Conservation (phyloP, 2,888 invertebrate genomes). For the Melipona bicolor region DNA sequence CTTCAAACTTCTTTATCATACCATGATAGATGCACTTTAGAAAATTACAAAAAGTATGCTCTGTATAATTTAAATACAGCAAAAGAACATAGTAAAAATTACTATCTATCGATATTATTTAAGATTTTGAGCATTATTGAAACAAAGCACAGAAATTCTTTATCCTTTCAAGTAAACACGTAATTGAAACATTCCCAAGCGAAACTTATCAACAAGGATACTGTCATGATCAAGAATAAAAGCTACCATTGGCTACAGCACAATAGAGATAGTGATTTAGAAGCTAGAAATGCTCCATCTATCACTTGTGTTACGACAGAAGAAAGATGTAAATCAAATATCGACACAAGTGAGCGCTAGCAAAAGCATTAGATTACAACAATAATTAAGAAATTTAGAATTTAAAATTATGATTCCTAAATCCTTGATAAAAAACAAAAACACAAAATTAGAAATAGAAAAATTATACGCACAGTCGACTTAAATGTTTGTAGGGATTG, state of each 20-base stretch:
- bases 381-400: not conserved
- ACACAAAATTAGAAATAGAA: not conserved
- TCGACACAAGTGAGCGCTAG: too few species aligned
- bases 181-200: not conserved
- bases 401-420: not conserved
- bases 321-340: constrained; percentile 12
- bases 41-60: not conserved
- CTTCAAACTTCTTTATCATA: not conserved
- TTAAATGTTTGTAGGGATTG: too few species aligned
- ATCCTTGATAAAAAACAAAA: not conserved
- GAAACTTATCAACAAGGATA: not conserved
- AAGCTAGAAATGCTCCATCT: not conserved
- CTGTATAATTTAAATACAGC: not conserved
- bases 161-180: not conserved
- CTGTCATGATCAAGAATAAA: not conserved
- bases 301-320: not conserved
- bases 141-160: not conserved
- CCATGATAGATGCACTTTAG: not conserved
- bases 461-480: not conserved
- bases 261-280: constrained; percentile 4
- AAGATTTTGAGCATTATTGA: not conserved
- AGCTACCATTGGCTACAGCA: not conserved
- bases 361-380: not conserved
- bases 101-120: not conserved
- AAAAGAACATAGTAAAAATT: not conserved